A percentile compares a stretch with the other conserved stretches of the same genome.
Evolutionary conservation across 2,113 vertebrate genomes (phyloP).

Genomic region (Trichechus manatus): DNA sequence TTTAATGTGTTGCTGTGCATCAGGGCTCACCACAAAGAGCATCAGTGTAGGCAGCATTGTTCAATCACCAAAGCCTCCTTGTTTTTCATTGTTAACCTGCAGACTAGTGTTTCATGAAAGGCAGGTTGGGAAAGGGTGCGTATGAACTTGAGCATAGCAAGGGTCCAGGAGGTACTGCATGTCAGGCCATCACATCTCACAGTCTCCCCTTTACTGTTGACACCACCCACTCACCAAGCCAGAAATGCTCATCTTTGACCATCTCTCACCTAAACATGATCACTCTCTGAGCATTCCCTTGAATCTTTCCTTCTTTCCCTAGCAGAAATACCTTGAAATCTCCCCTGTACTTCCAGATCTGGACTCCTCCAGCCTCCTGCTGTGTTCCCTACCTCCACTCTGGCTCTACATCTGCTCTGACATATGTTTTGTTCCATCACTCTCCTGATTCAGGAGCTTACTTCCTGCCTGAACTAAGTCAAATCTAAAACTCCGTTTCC

Average conservation of each 20-base stretch:
- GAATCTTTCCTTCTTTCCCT: background rate
- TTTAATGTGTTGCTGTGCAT: background rate
- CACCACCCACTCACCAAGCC: background rate
- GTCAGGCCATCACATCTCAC: background rate
- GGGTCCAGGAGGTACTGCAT: fast-evolving
- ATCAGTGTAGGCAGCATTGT: background rate
- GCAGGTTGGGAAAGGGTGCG: background rate
- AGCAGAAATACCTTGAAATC: background rate
- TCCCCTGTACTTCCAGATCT: background rate
- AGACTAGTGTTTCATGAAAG: background rate
- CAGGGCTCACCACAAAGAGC: background rate
- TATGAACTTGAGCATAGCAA: background rate
- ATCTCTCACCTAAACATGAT: background rate
- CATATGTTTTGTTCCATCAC: background rate
- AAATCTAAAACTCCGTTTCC: background rate
- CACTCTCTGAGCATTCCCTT: background rate
- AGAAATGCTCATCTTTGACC: background rate
- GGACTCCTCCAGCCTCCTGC: background rate
- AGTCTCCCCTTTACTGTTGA: background rate
- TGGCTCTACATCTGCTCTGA: background rate
- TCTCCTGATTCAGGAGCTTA: background rate
- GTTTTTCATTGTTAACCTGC: background rate
- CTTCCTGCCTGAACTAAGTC: background rate
- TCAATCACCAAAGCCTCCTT: background rate
- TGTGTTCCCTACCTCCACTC: background rate